Evolutionary conservation across 2,888 invertebrate genomes (phyloP).

Genomic region (Lamproptera curius): DNA sequence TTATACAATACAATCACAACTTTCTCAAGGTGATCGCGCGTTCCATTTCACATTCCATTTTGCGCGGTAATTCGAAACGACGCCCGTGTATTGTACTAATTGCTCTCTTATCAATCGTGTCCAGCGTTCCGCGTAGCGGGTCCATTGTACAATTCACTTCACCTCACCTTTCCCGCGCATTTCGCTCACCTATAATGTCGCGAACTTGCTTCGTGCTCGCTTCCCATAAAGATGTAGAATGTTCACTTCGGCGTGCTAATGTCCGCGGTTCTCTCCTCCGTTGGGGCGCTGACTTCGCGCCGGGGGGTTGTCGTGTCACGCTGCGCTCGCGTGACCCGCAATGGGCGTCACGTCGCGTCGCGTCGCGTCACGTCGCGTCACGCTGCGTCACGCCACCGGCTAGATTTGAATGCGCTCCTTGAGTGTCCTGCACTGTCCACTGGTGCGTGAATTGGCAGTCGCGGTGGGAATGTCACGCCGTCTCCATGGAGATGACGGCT

Average conservation of each 20-base stretch:
- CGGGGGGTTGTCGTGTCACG: constrained; percentile 30
- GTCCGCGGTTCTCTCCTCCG: constrained; percentile 53
- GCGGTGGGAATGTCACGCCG: constrained; percentile 55
- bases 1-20: too few relatives aligned
- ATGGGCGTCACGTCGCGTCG: constrained; percentile 48
- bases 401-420: constrained; percentile 53
- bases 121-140: too few relatives aligned
- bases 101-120: too few relatives aligned
- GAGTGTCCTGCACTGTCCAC: constrained; percentile 49
- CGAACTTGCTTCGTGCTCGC: constrained; percentile 48
- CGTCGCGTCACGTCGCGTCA: constrained; percentile 54
- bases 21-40: too few relatives aligned
- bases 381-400: constrained; percentile 51
- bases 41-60: too few relatives aligned
- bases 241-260: constrained; percentile 59
- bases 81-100: too few relatives aligned
- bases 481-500: too few relatives aligned
- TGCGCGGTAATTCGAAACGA: too few relatives aligned
- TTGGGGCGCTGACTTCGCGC: constrained; percentile 38
- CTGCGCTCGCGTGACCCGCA: constrained; percentile 33
- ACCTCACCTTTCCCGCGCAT: constrained; percentile 25
- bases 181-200: constrained; percentile 40
- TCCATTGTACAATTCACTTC: too few relatives aligned
- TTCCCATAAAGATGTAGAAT: constrained; percentile 72
- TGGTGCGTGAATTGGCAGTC: constrained; percentile 72